These are phyloP conservation scores for Pristionchus exspectatus DNA, from an alignment of 2,888 invertebrate species.

Conservation along the genomic window DNA sequence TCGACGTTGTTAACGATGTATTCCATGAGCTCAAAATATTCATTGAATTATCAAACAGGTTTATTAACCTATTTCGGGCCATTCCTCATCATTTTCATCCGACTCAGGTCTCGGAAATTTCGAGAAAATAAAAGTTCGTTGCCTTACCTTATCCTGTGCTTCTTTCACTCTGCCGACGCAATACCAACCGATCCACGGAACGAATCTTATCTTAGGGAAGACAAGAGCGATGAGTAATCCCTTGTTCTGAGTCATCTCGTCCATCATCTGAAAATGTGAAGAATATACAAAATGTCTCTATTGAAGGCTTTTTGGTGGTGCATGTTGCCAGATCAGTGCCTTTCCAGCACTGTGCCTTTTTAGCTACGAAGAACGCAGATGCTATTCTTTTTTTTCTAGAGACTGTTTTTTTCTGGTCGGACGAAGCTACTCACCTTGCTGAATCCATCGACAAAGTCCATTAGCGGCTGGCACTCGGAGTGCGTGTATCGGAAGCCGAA, in stretches of 20 bases:
- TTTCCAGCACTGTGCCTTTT: too few species aligned
- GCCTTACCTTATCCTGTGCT: not conserved
- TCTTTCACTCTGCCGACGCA: not conserved
- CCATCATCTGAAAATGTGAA: conserved; percentile 44
- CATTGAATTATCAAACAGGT: too few species aligned
- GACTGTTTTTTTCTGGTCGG: too few species aligned
- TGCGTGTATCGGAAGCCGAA: conserved; percentile 63
- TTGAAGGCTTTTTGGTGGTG: too few species aligned
- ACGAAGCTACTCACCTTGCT: too few species aligned
- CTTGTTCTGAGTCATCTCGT: not conserved
- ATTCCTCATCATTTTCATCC: too few species aligned
- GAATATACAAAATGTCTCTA: too few species aligned
- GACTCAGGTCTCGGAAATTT: too few species aligned
- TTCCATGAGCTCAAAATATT: not conserved
- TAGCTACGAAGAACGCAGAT: too few species aligned
- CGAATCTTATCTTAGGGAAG: not conserved
- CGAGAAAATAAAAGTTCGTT: too few species aligned
- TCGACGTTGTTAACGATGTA: not conserved
- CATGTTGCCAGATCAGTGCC: too few species aligned
- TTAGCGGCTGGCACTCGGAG: conserved; percentile 58
- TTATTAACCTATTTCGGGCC: too few species aligned
- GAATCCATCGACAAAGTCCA: conserved; percentile 56
- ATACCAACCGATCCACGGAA: not conserved
- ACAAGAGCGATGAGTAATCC: not conserved
- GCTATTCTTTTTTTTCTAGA: not conserved